Base-by-base conservation (phyloP, 2,797 vertebrate species). In the Chaunax sp. region DNA sequence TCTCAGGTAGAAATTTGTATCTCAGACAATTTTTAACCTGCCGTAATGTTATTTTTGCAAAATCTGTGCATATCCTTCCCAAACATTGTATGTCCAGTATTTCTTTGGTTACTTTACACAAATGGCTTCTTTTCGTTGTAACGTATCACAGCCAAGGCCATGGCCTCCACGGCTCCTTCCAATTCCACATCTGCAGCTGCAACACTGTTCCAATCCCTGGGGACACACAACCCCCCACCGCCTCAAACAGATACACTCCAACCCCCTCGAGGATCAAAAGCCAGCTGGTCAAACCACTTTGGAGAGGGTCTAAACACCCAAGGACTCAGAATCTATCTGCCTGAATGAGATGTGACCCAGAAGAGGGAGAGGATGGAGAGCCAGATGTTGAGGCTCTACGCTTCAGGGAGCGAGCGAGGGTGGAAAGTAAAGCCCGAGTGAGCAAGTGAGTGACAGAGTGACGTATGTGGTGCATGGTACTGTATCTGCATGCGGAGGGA, bases 351-450 rank as follows among this genome's bases (percentile, higher is more conserved):
- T 44, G 72, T 87, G 88, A 89, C 82, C 87, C 78, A 74, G 77
- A 90, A 80, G 75, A 75, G 33, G 57, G 50, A 26, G 52, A 71
- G 76, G 77, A 77, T 28, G 61, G 49, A 23, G 82, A 78, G 79
- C 84, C 88, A 92, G 90, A 89, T 92, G 90, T 89, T 77, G 75
- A 77, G 77, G 75, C n/a, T 62, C 50, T 44, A 53, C 15, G 82
- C 87, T 83, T 68, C 73, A 75, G 69, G 84, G 78, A 73, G 64
- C 14, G 3, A 23, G 53, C 22, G 9, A 51, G 28, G 47, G 68
- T 57, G 51, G 15, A 30, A 43, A 40, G 11, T 45, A 19, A 52
- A 78, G 81, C 59, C 69, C 50, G 68, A 77, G 65, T 51, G 77
- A 79, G 66, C 68, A 51, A 54, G 75, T 66, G 83, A 88, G 74